Conservation (phyloP, 1,140 invertebrate genomes). For the Drosophila persimilis region DNA sequence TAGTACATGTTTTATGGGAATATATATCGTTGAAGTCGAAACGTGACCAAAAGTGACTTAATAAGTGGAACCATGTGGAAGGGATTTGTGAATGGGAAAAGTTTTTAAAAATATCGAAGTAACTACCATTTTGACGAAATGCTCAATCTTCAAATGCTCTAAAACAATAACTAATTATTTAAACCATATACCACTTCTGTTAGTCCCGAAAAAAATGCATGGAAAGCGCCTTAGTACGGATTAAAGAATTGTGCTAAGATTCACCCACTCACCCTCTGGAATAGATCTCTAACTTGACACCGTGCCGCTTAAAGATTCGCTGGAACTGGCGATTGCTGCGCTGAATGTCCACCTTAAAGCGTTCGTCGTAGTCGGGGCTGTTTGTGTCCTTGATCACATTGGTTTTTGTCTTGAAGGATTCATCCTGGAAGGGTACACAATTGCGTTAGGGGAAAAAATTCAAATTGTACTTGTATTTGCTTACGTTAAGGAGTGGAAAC, state of each 20-base stretch:
- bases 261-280: slow-evolving; percentile 92
- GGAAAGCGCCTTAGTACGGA: slow-evolving; percentile 34
- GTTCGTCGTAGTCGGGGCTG: slow-evolving; percentile 94
- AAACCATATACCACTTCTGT: slow-evolving; percentile 20
- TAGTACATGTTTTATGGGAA: too few relatives aligned
- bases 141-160: too few relatives aligned
- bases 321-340: slow-evolving; percentile 91
- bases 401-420: slow-evolving; percentile 90
- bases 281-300: slow-evolving; percentile 95
- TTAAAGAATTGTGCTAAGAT: slow-evolving; percentile 1
- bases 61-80: too few relatives aligned
- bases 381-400: slow-evolving; percentile 91
- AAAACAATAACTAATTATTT: too few relatives aligned
- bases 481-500: slow-evolving; percentile 94
- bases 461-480: slow-evolving; percentile 30
- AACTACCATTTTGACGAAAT: too few relatives aligned
- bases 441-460: background rate
- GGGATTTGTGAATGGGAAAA: too few relatives aligned
- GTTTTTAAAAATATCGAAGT: too few relatives aligned
- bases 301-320: slow-evolving; percentile 93
- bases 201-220: slow-evolving; percentile 22
- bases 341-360: slow-evolving; percentile 91
- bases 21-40: too few relatives aligned
- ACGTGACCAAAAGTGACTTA: too few relatives aligned
- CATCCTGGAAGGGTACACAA: slow-evolving; percentile 86